phyloP scores from a whole-genome alignment of 2,888 invertebrate genomes.

The Agrochola lychnidis region DNA sequence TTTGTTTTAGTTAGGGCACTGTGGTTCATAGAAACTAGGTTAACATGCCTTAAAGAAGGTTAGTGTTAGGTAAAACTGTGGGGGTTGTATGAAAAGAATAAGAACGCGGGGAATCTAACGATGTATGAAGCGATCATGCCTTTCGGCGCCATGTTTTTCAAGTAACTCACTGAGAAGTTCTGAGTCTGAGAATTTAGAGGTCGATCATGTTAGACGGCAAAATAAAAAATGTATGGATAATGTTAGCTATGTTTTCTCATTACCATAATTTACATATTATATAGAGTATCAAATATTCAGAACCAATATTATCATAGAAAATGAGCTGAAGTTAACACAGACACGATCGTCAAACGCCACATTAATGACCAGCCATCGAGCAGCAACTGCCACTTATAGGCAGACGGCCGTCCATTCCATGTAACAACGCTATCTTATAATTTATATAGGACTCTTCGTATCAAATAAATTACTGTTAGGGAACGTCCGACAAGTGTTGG shows the following conservation, averaged over 20 bases:
- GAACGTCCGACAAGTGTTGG: slow-evolving; percentile 75
- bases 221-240: slow-evolving; percentile 9
- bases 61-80: slow-evolving; percentile 46
- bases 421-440: slow-evolving; percentile 57
- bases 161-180: slow-evolving; percentile 4
- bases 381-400: slow-evolving; percentile 40
- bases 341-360: slow-evolving; percentile 20
- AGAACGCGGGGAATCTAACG: slow-evolving; percentile 17
- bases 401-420: slow-evolving; percentile 24
- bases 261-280: slow-evolving; percentile 24
- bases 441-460: slow-evolving; percentile 61
- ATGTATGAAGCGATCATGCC: slow-evolving; percentile 19
- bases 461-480: slow-evolving; percentile 69
- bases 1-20: slow-evolving; percentile 55
- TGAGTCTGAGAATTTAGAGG: slow-evolving; percentile 1
- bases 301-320: slow-evolving; percentile 15
- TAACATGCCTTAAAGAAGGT: slow-evolving; percentile 58
- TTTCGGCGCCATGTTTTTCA: slow-evolving; percentile 9
- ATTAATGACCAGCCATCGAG: slow-evolving; percentile 44
- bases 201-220: neutral
- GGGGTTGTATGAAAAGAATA: slow-evolving; percentile 38
- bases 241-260: neutral
- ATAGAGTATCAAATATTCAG: slow-evolving; percentile 19
- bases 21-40: slow-evolving; percentile 52
- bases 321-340: slow-evolving; percentile 25